Evolutionary conservation across 1,140 invertebrate genomes (phyloP).

Genomic region (Choristoneura fumiferana): DNA sequence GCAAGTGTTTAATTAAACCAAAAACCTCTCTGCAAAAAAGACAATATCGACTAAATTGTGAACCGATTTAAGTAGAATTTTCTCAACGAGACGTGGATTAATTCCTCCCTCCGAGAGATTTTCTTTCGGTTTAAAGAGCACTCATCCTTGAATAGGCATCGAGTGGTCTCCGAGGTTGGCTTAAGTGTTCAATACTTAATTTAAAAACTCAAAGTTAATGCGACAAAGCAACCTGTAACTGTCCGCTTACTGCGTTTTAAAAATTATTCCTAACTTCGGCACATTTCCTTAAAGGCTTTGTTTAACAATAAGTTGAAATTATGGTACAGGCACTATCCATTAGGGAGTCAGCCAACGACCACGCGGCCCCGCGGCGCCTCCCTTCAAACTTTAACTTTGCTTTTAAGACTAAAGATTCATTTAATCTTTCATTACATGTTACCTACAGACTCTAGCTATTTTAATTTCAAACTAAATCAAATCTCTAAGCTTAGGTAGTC

Average conservation of each 20-base stretch:
- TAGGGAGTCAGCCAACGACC: constrained; percentile 19
- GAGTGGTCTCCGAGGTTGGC: constrained; percentile 27
- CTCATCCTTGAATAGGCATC: constrained; percentile 32
- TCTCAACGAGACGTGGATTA: constrained; percentile 29
- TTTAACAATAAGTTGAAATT: constrained; percentile 24
- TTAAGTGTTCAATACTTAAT: constrained; percentile 28
- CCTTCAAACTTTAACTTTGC: constrained; percentile 36
- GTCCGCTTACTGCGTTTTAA: neutral
- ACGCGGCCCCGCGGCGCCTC: constrained; percentile 22
- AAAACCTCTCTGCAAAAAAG: constrained; percentile 11
- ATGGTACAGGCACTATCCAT: constrained; percentile 20
- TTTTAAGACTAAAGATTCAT: constrained; percentile 30
- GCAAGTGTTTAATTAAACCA: constrained; percentile 2
- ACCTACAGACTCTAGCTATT: constrained; percentile 12
- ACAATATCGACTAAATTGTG: constrained; percentile 23
- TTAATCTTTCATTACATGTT: constrained; percentile 23
- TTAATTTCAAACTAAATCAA: constrained; percentile 1
- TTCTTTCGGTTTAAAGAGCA: constrained; percentile 33
- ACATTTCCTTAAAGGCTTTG: constrained; percentile 9
- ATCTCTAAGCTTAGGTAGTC: neutral
- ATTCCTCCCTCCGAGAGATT: constrained; percentile 32
- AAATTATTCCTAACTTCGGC: neutral
- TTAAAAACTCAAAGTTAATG: constrained; percentile 6
- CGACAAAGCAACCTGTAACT: neutral
- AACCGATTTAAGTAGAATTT: constrained; percentile 28